phyloP scores from a whole-genome alignment of 2,888 invertebrate species.

The Apotomis capreana region DNA sequence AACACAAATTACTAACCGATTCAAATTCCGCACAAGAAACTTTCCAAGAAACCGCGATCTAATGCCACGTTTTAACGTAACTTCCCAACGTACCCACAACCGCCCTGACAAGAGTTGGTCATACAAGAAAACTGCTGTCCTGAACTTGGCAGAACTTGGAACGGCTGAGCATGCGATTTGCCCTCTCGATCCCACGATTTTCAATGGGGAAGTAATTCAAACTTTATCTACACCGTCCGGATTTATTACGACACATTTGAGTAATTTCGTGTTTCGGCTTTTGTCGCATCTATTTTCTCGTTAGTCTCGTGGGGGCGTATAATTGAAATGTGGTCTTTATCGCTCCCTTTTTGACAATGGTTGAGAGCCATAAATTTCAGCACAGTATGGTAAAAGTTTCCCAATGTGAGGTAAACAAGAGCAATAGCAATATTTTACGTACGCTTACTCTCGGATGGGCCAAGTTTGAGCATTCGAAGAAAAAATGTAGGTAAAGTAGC shows the following conservation, averaged over 20 bases:
- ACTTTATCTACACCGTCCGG: conserved; percentile 41
- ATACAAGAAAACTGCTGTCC: conserved; percentile 43
- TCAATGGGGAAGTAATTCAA: conserved; percentile 47
- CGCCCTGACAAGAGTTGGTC: conserved; percentile 35
- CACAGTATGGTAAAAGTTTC: conserved; percentile 41
- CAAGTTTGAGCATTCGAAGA: conserved; percentile 32
- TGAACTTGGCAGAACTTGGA: conserved; percentile 36
- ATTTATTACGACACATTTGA: conserved; percentile 46
- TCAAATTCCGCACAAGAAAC: conserved; percentile 5
- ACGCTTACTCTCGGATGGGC: conserved; percentile 26
- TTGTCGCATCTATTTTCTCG: conserved; percentile 26
- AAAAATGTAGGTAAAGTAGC: conserved; percentile 37
- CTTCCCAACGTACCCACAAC: conserved; percentile 34
- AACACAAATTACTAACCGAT: not conserved
- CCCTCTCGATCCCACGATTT: conserved; percentile 42
- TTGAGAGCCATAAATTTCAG: conserved; percentile 22
- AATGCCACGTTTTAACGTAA: conserved; percentile 18
- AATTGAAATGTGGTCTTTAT: conserved; percentile 41
- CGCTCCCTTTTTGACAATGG: conserved; percentile 30
- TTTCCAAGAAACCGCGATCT: conserved; percentile 9
- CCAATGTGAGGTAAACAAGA: conserved; percentile 39
- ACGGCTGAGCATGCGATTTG: conserved; percentile 30
- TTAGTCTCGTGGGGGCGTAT: conserved; percentile 31
- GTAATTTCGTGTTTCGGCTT: conserved; percentile 41
- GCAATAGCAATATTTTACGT: conserved; percentile 40